phyloP scores from a whole-genome alignment of 2,797 vertebrate species.

The Onychomys torridus region DNA sequence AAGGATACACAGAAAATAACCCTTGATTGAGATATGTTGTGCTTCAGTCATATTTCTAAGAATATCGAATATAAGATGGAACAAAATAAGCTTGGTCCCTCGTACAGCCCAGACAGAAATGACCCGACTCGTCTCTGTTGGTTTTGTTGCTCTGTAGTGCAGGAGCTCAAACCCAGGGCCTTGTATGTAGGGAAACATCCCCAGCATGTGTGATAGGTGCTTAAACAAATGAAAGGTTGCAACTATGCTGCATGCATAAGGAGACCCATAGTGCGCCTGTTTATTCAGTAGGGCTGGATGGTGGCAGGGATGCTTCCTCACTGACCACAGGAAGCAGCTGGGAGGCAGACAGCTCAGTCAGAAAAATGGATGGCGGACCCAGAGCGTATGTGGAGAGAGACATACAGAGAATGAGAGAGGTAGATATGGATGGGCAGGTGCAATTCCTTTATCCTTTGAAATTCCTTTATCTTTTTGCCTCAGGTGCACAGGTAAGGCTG shows the following conservation, averaged over 20 bases:
- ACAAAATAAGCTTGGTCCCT: background rate
- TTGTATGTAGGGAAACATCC: background rate
- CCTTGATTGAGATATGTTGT: background rate
- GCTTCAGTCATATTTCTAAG: background rate
- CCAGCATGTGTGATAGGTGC: background rate
- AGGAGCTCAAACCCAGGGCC: background rate
- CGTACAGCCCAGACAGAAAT: background rate
- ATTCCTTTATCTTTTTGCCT: constrained; percentile 15
- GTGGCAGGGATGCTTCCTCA: background rate
- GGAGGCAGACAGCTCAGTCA: background rate
- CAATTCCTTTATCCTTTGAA: constrained; percentile 40
- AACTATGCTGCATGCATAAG: background rate
- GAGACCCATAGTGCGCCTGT: background rate
- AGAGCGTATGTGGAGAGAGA: background rate
- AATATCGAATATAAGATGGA: background rate
- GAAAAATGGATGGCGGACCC: background rate
- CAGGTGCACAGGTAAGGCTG: background rate
- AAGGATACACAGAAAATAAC: background rate
- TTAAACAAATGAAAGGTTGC: background rate
- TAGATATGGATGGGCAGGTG: background rate
- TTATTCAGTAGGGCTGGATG: background rate
- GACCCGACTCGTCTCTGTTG: background rate
- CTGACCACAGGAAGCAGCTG: background rate
- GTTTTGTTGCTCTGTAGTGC: background rate
- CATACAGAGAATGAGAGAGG: background rate